Conservation (phyloP, 2,797 vertebrate genomes). For the Clamator glandarius region DNA sequence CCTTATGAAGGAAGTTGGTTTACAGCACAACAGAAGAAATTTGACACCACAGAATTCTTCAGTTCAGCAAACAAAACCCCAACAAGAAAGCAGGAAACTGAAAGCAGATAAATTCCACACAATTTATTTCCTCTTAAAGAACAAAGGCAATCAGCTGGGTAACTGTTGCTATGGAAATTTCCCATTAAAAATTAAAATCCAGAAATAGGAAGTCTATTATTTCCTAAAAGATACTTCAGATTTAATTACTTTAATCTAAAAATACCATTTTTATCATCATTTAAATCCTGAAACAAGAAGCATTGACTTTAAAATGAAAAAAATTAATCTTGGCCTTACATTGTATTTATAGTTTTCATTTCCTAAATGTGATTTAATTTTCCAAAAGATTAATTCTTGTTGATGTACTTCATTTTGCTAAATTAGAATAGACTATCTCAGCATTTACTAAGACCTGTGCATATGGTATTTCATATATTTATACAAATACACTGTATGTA, state of each 20-base stretch:
- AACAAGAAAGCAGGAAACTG: not conserved
- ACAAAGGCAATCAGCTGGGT: not conserved
- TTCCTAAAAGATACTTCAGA: not conserved
- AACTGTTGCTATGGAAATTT: not conserved
- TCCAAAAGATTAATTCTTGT: not conserved
- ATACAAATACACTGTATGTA: not conserved
- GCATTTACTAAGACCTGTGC: not conserved
- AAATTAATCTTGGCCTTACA: not conserved
- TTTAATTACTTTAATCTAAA: not conserved
- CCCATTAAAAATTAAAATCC: not conserved
- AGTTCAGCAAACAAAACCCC: not conserved
- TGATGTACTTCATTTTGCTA: not conserved
- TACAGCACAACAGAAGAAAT: not conserved
- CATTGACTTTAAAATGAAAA: not conserved
- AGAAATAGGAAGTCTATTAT: not conserved
- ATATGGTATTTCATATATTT: not conserved
- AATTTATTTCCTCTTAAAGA: not conserved
- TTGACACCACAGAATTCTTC: not conserved
- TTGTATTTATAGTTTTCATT: not conserved
- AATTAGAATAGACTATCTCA: not conserved
- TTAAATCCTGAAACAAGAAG: not conserved
- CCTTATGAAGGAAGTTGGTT: accelerated
- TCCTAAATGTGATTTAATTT: not conserved
- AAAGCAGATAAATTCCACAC: not conserved
- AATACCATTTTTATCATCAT: not conserved